These are phyloP conservation scores for Strigamia crassipes DNA, from an alignment of 2,888 invertebrate genomes.

Conservation along the genomic window DNA sequence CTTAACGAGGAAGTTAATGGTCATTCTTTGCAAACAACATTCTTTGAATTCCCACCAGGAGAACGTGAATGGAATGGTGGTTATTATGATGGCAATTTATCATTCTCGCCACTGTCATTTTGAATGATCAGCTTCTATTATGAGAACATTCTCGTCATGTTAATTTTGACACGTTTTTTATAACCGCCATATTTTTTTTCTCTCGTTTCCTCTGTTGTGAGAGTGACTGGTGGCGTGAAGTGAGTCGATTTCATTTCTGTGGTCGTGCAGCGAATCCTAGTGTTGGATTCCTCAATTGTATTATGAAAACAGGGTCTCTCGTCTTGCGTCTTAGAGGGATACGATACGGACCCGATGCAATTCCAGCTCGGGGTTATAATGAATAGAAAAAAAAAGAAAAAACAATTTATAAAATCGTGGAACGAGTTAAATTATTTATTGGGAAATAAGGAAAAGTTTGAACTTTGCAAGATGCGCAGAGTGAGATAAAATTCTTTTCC, in stretches of 20 bases:
- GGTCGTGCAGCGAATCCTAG: slow-evolving; percentile 12
- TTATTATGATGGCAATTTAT: slow-evolving; percentile 16
- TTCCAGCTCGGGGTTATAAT: not conserved
- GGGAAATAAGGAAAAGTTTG: not conserved
- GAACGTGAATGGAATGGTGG: not conserved
- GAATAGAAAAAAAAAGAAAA: not conserved
- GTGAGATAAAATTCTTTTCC: not conserved
- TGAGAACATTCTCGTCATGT: slow-evolving; percentile 22
- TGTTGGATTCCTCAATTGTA: not conserved
- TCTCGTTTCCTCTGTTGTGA: not conserved
- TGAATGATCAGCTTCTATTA: not conserved
- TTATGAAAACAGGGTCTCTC: not conserved
- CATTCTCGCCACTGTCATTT: slow-evolving; percentile 12
- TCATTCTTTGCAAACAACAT: slow-evolving; percentile 26
- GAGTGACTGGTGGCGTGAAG: not conserved
- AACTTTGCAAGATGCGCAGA: no score
- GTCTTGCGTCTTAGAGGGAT: no score
- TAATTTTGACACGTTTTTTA: slow-evolving; percentile 21
- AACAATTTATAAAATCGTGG: not conserved
- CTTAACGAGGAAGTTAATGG: slow-evolving; percentile 12
- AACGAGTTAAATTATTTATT: not conserved
- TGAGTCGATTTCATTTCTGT: slow-evolving; percentile 15
- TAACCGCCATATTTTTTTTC: not conserved
- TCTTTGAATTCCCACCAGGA: not conserved
- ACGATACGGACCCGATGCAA: not conserved